phyloP scores from a whole-genome alignment of 2,888 invertebrate genomes.

The Listrodromus nycthemerus region DNA sequence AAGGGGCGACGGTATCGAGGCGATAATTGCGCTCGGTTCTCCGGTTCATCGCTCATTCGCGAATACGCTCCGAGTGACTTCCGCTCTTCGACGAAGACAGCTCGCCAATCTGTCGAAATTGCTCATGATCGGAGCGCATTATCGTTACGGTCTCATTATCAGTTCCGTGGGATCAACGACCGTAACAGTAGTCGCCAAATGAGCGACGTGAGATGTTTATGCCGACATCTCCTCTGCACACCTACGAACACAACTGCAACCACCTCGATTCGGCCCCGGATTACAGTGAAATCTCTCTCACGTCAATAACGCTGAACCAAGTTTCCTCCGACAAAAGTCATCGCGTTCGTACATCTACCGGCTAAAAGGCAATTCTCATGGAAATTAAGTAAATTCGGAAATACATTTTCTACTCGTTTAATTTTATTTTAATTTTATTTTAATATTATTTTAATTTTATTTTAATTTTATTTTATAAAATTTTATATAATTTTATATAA shows the following conservation, averaged over 20 bases:
- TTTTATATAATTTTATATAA: not conserved
- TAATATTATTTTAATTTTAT: too few relatives aligned
- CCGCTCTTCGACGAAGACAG: not conserved
- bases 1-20: not conserved
- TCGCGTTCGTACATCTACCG: too few relatives aligned
- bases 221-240: constrained; percentile 25
- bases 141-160: constrained; percentile 2
- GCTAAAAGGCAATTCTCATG: too few relatives aligned
- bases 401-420: not conserved
- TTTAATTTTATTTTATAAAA: too few relatives aligned
- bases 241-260: not conserved
- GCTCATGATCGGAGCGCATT: constrained; percentile 23
- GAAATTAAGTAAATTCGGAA: not conserved
- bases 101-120: constrained; percentile 14
- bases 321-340: not conserved
- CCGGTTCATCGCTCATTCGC: constrained; percentile 18
- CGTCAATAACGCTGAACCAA: not conserved
- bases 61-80: not conserved
- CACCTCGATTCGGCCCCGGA: not conserved
- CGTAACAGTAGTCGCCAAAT: constrained; percentile 9
- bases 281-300: not conserved
- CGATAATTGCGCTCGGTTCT: not conserved
- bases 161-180: constrained; percentile 16
- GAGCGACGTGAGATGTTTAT: constrained; percentile 31
- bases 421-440: too few relatives aligned